phyloP scores from a whole-genome alignment of 2,888 invertebrate genomes.

The Scaptomyza cyrtandrae region DNA sequence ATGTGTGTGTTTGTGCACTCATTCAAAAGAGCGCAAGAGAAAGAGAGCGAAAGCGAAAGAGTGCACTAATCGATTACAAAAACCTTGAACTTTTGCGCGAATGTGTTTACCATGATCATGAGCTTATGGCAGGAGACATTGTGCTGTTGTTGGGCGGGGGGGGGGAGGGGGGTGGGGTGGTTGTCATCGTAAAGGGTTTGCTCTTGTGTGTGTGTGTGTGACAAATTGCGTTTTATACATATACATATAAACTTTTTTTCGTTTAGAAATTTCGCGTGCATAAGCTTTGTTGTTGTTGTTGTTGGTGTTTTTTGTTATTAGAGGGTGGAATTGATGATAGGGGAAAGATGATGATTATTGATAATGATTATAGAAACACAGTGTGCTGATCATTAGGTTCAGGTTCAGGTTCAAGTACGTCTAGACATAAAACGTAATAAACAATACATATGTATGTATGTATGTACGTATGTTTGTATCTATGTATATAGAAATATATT shows the following conservation, averaged over 20 bases:
- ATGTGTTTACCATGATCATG: constrained; percentile 44
- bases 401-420: background rate
- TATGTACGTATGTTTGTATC: too few relatives aligned
- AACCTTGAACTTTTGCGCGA: constrained; percentile 56
- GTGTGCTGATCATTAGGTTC: background rate
- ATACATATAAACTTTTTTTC: too few relatives aligned
- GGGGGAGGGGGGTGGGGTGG: background rate
- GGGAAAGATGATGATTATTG: background rate
- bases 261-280: background rate
- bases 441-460: background rate
- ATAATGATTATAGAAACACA: background rate
- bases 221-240: background rate
- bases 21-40: background rate
- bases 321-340: constrained; percentile 1
- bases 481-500: too few relatives aligned
- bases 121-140: background rate
- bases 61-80: constrained; percentile 40
- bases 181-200: background rate
- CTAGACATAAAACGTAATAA: background rate
- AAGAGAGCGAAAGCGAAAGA: constrained; percentile 1
- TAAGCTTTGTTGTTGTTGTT: background rate
- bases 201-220: background rate
- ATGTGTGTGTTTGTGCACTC: background rate
- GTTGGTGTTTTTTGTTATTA: background rate
- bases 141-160: background rate